Base-by-base conservation (phyloP, 2,888 invertebrate genomes). In the Diarsia rubi region DNA sequence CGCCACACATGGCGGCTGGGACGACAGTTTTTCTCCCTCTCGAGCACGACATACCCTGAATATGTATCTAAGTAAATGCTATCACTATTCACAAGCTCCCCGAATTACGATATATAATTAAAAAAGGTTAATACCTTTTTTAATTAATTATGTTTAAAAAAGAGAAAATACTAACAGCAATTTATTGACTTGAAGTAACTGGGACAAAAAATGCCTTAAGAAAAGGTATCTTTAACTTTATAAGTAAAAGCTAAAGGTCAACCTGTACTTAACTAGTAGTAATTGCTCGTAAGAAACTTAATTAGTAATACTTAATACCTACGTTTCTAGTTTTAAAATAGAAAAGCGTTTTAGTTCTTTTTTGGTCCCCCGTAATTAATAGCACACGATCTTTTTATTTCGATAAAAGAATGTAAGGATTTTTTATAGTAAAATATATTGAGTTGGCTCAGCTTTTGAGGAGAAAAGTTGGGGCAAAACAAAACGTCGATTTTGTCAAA, bases 281-380 rank as follows among this genome's bases (percentile, higher is more conserved):
- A 80, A 76, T 76, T 64, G 77, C 31, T 52, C 49, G 64, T 37
- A 62, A 69, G 27, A 45, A 60, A 52, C 49, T 82, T 49, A 57
- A 69, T 82, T 82, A 69, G 44, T 45, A 12, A 44, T 64, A 31
- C 42, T 59, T 8, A 49, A 54, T 64, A 65, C 37, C 37, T 37
- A 37, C 5, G n/a, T 12, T 69, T 19, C 21, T 60, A 77, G 27
- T 42, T 57, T 60, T 47, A 5, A 19, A 67, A 45, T 5, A 52
- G 31, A 65, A 52, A 65, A 27, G 14, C 11, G 5, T 44, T 31
- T 12, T 6, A 68, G 8, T 63, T 67, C 47, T 47, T 66, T 47
- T 21, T 60, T 54, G 21, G 9, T 19, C 0, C 1, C 24, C 11
- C 2, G n/a, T 62, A 52, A 64, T 54, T 57, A 16, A 57, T n/a